Evolutionary conservation across 2,888 invertebrate genomes (phyloP), one percentile per base, ranked within the genome.

Genomic region (Strigamia maritima): DNA sequence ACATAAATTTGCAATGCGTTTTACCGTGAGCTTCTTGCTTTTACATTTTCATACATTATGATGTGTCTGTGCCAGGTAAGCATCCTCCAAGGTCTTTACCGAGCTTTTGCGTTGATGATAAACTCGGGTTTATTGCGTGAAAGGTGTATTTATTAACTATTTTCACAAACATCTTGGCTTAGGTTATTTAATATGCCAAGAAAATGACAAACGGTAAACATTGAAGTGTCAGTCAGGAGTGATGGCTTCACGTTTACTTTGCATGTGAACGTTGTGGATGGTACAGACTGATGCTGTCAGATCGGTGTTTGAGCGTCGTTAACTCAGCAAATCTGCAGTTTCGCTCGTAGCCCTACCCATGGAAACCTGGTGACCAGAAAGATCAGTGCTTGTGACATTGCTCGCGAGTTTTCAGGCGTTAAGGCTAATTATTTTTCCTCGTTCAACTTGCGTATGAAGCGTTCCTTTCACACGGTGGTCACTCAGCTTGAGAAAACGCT

Each of bases 291-390:
- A 24, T 3, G 26, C 65, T 65, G 65, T 65, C 65, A 65, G 26
- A 14, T 65, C 65, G 65, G 65, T 26, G 65, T 65, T 65, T 28
- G 65, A 26, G 65, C 65, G 65, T 65, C 65, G 28, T 65, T 65
- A 65, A 65, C 65, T 65, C 65, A 10, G 26, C 26, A 28, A 65
- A 65, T 65, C 65, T 65, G 26, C 14, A 65, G 65, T 24, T 26
- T 7, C 65, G 65, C 65, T 26, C 65, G 65, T 14, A 26, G 24
- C 65, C 12, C 65, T 8, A 24, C 24, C 26, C 65, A 65, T 65
- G 65, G 26, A 65, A 65, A 65, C 22, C 65, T 65, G 26, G 65
- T 65, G 65, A 65, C 65, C 65, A 65, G 65, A 24, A 65, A 65
- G 65, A 65, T 65, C 8, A 65, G 24, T 65, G 65, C 65, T 65